Base-by-base conservation (phyloP, 2,888 invertebrate species). In the Phortica magna region DNA sequence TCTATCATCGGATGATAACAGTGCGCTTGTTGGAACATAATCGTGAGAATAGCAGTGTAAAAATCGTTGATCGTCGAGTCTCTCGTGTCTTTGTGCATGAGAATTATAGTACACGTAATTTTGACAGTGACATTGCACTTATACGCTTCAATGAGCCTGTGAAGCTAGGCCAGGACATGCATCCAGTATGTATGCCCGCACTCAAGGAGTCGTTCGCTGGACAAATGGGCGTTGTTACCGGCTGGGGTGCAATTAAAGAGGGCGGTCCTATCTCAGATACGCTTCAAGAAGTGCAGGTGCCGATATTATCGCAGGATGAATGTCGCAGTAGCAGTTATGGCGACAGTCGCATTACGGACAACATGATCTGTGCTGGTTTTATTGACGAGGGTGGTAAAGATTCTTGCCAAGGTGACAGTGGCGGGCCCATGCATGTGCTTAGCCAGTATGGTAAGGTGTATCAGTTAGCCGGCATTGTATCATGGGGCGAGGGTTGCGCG, bases 91-190 rank as follows among this genome's bases (percentile, higher is more conserved):
- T 93, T 17, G 92, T 92, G 22, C 95, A 96, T 87, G 93, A 93
- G 57, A 92, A 93, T 1, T 97, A 97, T 91, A 95, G 95, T 83
- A 93, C 94, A 0, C 92, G 93, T 7, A 95, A 94, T 78, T 97
- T 95, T 85, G 95, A 97, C 78, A 96, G 96, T 87, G 97, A 97
- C 85, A 96, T 97, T 77, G 97, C 96, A 0, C 90, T 97, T 19
- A 89, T 98, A 14, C 94, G 94, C 83, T 91, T 97, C 76, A 94
- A 94, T 77, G 92, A 94, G 73, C 92, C 93, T 78, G 93, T 95
- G 2, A 89, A 92, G 59, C 93, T 95, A 43, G 92, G 92, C 71
- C 93, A 93, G 12, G 91, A 94, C 9, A 91, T 96, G 79, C 93
- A 95, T 67, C 97, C 97, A 0, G 96, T 96, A 1, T 98, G 97